A percentile compares a stretch with the other conserved stretches of the same genome.
phyloP scores from a whole-genome alignment of 2,797 vertebrate species.

The Streptopelia turtur region DNA sequence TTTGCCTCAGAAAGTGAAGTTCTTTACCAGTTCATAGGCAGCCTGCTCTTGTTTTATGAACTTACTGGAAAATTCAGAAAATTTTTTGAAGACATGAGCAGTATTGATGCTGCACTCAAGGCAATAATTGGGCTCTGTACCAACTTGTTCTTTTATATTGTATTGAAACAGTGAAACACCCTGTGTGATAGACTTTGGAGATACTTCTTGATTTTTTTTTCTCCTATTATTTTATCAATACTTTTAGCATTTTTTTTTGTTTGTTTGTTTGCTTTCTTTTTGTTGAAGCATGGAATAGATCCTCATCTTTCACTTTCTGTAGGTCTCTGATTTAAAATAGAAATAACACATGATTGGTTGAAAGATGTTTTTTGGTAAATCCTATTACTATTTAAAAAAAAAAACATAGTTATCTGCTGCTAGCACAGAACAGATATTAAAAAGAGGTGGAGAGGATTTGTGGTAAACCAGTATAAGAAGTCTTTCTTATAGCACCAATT shows the following conservation, averaged over 20 bases:
- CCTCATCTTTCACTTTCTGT: neutral
- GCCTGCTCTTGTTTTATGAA: conserved; percentile 2
- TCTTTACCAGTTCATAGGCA: neutral
- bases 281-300: neutral
- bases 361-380: conserved; percentile 10
- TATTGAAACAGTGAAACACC: neutral
- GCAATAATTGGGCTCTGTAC: conserved; percentile 27
- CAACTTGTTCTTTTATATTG: conserved; percentile 15
- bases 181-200: neutral
- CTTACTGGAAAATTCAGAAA: conserved; percentile 18
- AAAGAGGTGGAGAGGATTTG: neutral
- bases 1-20: conserved; percentile 22
- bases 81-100: neutral
- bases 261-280: neutral
- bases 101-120: conserved; percentile 26
- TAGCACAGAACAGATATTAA: neutral
- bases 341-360: neutral
- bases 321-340: neutral
- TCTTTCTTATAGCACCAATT: neutral
- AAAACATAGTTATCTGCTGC: neutral
- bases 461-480: neutral
- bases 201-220: conserved; percentile 26
- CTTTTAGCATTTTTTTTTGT: neutral
- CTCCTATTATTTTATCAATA: conserved; percentile 27
- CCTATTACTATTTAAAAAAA: neutral